Percentiles rank a stretch among this genome's conserved stretches.
These are phyloP conservation scores for Oxyura jamaicensis DNA, from an alignment of 2,113 vertebrate species.

Conservation along the genomic window DNA sequence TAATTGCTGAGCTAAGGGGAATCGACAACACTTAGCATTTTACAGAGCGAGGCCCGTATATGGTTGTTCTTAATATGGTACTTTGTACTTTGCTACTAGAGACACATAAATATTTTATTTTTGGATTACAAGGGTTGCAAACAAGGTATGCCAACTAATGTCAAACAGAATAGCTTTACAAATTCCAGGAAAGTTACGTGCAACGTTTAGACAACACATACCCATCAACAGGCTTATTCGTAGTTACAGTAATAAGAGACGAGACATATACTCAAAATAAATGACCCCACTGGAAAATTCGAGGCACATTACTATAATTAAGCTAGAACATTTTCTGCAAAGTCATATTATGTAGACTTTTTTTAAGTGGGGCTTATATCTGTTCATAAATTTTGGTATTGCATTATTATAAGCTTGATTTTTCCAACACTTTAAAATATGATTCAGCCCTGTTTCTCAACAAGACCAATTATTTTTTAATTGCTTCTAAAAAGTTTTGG, in stretches of 20 bases:
- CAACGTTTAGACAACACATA: slow-evolving; percentile 64
- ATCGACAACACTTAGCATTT: background rate
- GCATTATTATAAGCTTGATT: background rate
- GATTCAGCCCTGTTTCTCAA: background rate
- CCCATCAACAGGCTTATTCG: slow-evolving; percentile 61
- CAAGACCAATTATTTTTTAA: background rate
- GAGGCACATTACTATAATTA: slow-evolving; percentile 65
- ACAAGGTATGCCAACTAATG: slow-evolving; percentile 70
- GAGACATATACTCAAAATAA: slow-evolving; percentile 67
- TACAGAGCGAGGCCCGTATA: slow-evolving; percentile 51
- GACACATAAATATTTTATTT: slow-evolving; percentile 73
- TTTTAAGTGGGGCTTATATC: slow-evolving; percentile 7
- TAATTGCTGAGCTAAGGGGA: slow-evolving; percentile 20
- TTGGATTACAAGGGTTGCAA: slow-evolving; percentile 66
- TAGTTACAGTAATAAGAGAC: slow-evolving; percentile 64
- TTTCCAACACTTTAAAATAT: background rate
- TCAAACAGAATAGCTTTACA: slow-evolving; percentile 70
- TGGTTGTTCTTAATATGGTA: slow-evolving; percentile 60
- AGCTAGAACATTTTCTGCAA: slow-evolving; percentile 62
- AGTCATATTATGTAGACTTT: slow-evolving; percentile 37
- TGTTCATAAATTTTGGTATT: background rate
- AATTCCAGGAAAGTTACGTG: slow-evolving; percentile 68
- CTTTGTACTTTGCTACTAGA: slow-evolving; percentile 60
- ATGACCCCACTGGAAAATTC: slow-evolving; percentile 68
- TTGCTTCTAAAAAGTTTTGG: background rate